phyloP scores from a whole-genome alignment of 2,797 vertebrate species.

The Alfaro cultratus region DNA sequence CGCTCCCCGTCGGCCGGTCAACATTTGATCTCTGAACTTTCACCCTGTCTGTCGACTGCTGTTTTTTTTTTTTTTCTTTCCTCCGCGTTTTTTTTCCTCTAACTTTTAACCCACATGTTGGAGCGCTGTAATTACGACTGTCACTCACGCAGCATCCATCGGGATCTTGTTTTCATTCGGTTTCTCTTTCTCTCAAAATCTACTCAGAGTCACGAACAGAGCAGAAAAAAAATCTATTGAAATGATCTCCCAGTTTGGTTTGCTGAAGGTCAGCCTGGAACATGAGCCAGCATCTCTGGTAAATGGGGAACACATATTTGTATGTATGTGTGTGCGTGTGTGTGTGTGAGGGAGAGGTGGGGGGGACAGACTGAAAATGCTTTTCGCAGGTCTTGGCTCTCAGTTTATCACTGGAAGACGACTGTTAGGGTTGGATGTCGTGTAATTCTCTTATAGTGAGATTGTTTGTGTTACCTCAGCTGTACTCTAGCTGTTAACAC shows the following conservation, averaged over 20 bases:
- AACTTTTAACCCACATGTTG: conserved; percentile 42
- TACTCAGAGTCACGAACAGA: conserved; percentile 54
- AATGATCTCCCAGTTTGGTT: conserved; percentile 63
- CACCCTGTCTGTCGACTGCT: conserved; percentile 63
- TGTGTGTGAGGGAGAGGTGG: not conserved
- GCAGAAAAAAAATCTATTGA: conserved; percentile 46
- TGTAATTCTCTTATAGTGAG: conserved; percentile 30
- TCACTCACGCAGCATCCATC: conserved; percentile 58
- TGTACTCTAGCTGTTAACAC: conserved; percentile 8
- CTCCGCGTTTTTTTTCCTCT: not conserved
- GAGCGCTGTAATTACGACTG: conserved; percentile 70
- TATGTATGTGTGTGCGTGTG: conserved; percentile 18
- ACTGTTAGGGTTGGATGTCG: conserved; percentile 61
- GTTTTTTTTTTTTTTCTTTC: conserved; percentile 61
- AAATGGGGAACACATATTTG: conserved; percentile 54
- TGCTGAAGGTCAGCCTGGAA: conserved; percentile 67
- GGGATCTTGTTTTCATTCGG: conserved; percentile 48
- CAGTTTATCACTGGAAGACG: conserved; percentile 46
- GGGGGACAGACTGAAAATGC: conserved; percentile 53
- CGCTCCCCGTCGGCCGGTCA: conserved; percentile 55
- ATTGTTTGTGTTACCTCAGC: conserved; percentile 1
- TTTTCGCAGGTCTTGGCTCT: conserved; percentile 41
- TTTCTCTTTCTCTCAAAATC: conserved; percentile 37
- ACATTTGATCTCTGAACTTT: conserved; percentile 68
- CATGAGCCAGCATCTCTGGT: conserved; percentile 55